Evolutionary conservation across 2,113 vertebrate species (phyloP), one percentile per base, ranked within the genome.

Genomic region (Castor canadensis): DNA sequence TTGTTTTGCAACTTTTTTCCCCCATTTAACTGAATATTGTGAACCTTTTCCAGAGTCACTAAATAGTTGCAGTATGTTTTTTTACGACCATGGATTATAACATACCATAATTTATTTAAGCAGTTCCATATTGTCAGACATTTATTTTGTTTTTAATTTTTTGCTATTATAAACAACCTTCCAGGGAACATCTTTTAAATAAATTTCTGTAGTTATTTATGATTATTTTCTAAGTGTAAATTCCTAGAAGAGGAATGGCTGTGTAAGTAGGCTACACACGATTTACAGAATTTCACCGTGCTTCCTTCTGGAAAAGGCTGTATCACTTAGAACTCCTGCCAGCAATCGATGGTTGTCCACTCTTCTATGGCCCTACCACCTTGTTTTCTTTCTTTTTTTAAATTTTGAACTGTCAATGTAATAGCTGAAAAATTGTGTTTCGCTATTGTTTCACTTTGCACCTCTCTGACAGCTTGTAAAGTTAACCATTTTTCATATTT

Each of bases 91-190:
- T 66, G 62, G 94, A 69, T 91, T 84, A 86, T 77, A 90, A 71
- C 47, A 85, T 64, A 43, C 56, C 26, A 11, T 73, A 77, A 91
- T 94, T 97, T 94, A 91, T 92, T 86, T 91, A 87, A 88, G 94
- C 30, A 19, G 95, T 49, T 94, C 96, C 96, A 85, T 95, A 91
- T 87, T 96, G 96, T 94, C 95, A 93, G 96, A 66, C 40, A 75
- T 97, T 97, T 97, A 94, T 95, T 97, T 91, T 97, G 97, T 95
- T 91, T 96, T 95, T 94, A 96, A 96, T 96, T 81, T 97, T 97
- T 94, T 96, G 93, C 94, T 80, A 71, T 97, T 97, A 97, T 94
- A 96, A 97, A 95, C 95, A 96, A 96, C 97, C 93, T 97, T 94
- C 97, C 79, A 93, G 95, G 89, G 94, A 96, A 93, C 97, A 94